Conservation (phyloP, 2,888 invertebrate genomes). For the Polyploca ridens region DNA sequence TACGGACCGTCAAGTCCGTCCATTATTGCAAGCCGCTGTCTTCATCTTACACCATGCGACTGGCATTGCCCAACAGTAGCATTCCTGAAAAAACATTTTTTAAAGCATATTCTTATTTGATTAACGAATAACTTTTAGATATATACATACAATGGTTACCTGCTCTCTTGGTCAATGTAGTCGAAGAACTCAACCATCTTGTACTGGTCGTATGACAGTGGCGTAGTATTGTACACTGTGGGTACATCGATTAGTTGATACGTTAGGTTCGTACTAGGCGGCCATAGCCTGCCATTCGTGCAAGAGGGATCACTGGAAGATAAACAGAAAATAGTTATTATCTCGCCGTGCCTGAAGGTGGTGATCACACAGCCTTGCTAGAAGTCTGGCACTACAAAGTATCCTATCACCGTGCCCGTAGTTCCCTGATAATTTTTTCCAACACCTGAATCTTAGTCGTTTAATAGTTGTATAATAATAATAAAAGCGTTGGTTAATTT, state of each 20-base stretch:
- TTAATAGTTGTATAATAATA: background rate
- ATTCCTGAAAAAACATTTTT: too few species aligned
- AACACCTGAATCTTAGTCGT: too few species aligned
- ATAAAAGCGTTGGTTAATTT: background rate
- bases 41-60: too few species aligned
- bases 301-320: background rate
- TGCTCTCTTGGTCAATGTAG: background rate
- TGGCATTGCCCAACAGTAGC: too few species aligned
- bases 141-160: background rate
- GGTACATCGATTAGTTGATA: background rate
- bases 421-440: too few species aligned
- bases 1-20: too few species aligned
- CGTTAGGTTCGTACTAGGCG: background rate
- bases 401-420: too few species aligned
- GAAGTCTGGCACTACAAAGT: too few species aligned
- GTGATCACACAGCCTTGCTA: too few species aligned
- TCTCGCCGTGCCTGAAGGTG: background rate
- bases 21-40: too few species aligned
- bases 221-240: background rate
- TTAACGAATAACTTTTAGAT: too few species aligned
- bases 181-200: background rate
- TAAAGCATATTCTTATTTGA: too few species aligned
- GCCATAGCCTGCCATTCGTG: background rate
- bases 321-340: background rate
- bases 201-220: background rate